These are phyloP conservation scores for Cebidichthys violaceus DNA, from an alignment of 2,113 vertebrate species.

Conservation along the genomic window DNA sequence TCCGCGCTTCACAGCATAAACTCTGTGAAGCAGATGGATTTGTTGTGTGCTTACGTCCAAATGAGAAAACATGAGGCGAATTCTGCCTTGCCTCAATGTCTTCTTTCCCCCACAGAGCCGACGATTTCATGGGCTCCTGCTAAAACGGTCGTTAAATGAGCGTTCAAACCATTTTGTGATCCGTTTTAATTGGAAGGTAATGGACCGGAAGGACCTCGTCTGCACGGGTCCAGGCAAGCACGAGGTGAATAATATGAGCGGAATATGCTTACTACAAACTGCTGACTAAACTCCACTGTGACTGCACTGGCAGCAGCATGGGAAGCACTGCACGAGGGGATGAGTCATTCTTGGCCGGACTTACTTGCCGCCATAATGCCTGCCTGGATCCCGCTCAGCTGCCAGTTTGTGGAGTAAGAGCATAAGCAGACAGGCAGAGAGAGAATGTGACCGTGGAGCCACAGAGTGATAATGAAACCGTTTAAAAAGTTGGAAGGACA, in stretches of 20 bases:
- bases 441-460: constrained; percentile 9
- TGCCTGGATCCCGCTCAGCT: constrained; percentile 33
- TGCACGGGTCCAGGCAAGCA: constrained; percentile 61
- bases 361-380: constrained; percentile 26
- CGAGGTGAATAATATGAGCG: constrained; percentile 63
- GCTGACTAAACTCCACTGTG: constrained; percentile 31
- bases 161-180: constrained; percentile 58
- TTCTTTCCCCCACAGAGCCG: constrained; percentile 26
- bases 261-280: constrained; percentile 38
- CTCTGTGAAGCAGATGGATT: constrained; percentile 14
- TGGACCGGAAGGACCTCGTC: constrained; percentile 69
- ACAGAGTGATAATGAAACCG: constrained; percentile 40
- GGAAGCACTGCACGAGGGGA: constrained; percentile 18
- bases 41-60: constrained; percentile 33
- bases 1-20: constrained; percentile 11
- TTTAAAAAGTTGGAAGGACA: constrained; percentile 39
- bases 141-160: constrained; percentile 59
- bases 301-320: constrained; percentile 15
- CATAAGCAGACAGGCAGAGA: constrained; percentile 20
- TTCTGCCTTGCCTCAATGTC: constrained; percentile 19
- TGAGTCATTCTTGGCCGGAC: constrained; percentile 43
- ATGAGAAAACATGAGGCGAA: constrained; percentile 26
- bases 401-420: constrained; percentile 28
- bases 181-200: constrained; percentile 75
- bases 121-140: constrained; percentile 40